phyloP scores from a whole-genome alignment of 2,888 invertebrate genomes.

The Oxycera nigricornis region DNA sequence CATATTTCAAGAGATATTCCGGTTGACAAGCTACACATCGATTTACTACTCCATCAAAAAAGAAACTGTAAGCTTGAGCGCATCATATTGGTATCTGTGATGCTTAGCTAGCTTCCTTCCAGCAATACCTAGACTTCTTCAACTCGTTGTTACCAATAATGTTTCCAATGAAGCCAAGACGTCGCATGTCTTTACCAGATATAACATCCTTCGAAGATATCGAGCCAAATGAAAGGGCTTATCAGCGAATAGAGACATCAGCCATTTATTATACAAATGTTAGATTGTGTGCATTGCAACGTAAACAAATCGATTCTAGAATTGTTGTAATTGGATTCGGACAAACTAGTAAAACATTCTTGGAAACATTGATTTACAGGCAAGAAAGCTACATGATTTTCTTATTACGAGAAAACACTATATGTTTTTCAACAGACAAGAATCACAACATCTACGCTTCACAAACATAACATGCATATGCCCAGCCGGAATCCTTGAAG shows the following conservation, averaged over 20 bases:
- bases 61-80: slow-evolving; percentile 47
- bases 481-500: slow-evolving; percentile 65
- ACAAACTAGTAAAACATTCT: slow-evolving; percentile 67
- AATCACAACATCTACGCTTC: slow-evolving; percentile 66
- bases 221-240: slow-evolving; percentile 40
- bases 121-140: slow-evolving; percentile 47
- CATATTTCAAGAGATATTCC: slow-evolving; percentile 65
- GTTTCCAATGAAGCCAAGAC: slow-evolving; percentile 41
- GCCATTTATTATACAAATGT: slow-evolving; percentile 64
- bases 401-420: slow-evolving; percentile 40
- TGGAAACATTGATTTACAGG: slow-evolving; percentile 67
- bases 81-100: neutral
- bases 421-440: slow-evolving; percentile 52
- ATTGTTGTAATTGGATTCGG: slow-evolving; percentile 72
- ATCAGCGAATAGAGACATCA: slow-evolving; percentile 50
- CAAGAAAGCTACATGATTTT: slow-evolving; percentile 50
- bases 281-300: slow-evolving; percentile 63
- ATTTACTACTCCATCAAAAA: slow-evolving; percentile 60
- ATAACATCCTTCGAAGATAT: slow-evolving; percentile 21
- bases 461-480: slow-evolving; percentile 75
- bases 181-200: slow-evolving; percentile 1
- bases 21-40: slow-evolving; percentile 60
- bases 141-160: slow-evolving; percentile 49
- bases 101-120: neutral
- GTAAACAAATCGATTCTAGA: slow-evolving; percentile 64